Percentiles rank a stretch among this genome's conserved stretches.
Conservation (phyloP, 2,888 invertebrate genomes). For the Athetis lepigone region DNA sequence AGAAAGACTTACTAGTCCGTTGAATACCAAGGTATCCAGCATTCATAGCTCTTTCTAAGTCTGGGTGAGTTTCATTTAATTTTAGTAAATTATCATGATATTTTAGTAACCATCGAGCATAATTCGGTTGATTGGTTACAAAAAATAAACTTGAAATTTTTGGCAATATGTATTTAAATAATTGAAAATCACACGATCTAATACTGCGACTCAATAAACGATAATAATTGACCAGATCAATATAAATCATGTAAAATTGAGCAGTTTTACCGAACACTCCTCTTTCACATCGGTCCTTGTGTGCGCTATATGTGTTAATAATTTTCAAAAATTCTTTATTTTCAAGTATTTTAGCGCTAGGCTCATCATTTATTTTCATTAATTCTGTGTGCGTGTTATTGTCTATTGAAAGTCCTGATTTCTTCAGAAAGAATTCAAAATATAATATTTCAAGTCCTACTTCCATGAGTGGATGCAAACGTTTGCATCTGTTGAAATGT, state of each 20-base stretch:
- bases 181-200: constrained; percentile 62
- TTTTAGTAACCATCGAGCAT: neutral
- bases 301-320: too few relatives aligned
- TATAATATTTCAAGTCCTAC: too few relatives aligned
- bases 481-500: too few relatives aligned
- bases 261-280: neutral
- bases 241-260: neutral
- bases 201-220: constrained; percentile 57
- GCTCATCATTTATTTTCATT: too few relatives aligned
- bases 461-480: too few relatives aligned
- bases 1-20: constrained; percentile 25
- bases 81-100: neutral
- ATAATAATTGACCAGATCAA: constrained; percentile 47
- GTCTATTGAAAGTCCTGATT: too few relatives aligned
- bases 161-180: neutral
- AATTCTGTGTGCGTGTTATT: too few relatives aligned
- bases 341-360: too few relatives aligned
- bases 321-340: too few relatives aligned
- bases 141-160: neutral
- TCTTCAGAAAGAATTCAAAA: too few relatives aligned
- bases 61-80: too few relatives aligned
- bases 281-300: too few relatives aligned
- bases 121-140: neutral
- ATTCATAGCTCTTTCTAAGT: neutral
- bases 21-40: neutral